Percentiles rank a stretch among this genome's conserved stretches.
Conservation (phyloP, 2,797 vertebrate species). For the Platalea minor region DNA sequence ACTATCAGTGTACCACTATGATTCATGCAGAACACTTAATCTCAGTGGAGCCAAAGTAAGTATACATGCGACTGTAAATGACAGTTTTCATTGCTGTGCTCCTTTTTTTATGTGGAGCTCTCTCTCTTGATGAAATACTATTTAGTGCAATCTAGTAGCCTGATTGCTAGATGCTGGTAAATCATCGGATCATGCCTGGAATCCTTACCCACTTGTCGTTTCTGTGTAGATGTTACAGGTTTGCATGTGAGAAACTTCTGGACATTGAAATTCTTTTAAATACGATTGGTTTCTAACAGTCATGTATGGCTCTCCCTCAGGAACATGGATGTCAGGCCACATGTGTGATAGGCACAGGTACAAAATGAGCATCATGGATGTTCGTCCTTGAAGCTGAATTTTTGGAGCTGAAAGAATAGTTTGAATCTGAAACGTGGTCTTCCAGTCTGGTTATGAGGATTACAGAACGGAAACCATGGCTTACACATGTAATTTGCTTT, state of each 20-base stretch:
- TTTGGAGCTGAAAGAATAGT: background rate
- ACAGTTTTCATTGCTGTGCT: background rate
- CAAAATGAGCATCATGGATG: rapidly evolving
- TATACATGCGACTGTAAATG: background rate
- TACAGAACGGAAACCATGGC: background rate
- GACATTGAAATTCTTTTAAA: background rate
- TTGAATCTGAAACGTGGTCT: background rate
- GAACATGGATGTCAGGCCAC: background rate
- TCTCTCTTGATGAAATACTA: background rate
- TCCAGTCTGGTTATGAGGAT: background rate
- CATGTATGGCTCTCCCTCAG: background rate
- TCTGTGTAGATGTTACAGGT: background rate
- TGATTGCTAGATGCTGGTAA: background rate
- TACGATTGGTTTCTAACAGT: background rate
- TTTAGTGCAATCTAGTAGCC: background rate
- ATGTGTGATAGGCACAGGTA: background rate
- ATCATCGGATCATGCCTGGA: background rate
- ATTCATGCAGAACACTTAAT: background rate
- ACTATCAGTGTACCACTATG: background rate
- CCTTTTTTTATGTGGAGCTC: background rate
- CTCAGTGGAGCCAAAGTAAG: background rate
- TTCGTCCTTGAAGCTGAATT: background rate
- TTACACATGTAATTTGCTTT: background rate
- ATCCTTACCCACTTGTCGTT: background rate
- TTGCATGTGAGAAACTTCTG: background rate